These are phyloP conservation scores for Mugil cephalus DNA, from an alignment of 2,113 vertebrate genomes.

Conservation along the genomic window DNA sequence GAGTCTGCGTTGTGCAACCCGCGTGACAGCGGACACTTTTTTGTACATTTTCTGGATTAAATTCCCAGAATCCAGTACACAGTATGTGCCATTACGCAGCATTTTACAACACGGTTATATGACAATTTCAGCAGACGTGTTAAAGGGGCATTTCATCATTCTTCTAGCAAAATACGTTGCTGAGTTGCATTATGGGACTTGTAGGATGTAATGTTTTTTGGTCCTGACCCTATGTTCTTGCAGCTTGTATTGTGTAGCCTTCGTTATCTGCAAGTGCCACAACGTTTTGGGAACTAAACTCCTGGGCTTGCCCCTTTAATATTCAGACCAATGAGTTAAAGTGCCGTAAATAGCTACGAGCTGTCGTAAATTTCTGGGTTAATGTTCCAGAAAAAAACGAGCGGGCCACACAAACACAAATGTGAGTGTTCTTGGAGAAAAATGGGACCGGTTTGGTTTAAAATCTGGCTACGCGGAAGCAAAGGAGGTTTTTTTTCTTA, in stretches of 20 bases:
- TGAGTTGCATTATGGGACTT: no score
- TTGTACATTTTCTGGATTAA: no score
- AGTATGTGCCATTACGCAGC: neutral
- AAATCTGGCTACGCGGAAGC: neutral
- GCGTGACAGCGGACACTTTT: no score
- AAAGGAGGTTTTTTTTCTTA: constrained; percentile 14
- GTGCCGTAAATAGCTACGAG: no score
- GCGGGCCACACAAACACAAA: neutral
- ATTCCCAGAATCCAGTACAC: no score
- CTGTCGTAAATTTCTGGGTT: no score
- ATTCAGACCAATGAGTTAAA: no score
- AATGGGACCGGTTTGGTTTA: neutral
- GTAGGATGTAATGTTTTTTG: neutral
- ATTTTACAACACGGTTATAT: neutral
- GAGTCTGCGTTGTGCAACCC: no score
- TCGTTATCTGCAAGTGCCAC: neutral
- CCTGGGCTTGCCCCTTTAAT: no score
- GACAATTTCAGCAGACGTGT: neutral
- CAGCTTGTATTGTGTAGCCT: neutral
- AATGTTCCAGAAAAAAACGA: no score
- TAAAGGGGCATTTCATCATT: neutral
- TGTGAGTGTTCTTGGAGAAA: constrained; percentile 6
- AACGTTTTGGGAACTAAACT: no score
- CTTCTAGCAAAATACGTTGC: no score
- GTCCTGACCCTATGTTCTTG: neutral